Evolutionary conservation across 2,797 vertebrate genomes (phyloP).

Genomic region (Loriculus beryllinus): DNA sequence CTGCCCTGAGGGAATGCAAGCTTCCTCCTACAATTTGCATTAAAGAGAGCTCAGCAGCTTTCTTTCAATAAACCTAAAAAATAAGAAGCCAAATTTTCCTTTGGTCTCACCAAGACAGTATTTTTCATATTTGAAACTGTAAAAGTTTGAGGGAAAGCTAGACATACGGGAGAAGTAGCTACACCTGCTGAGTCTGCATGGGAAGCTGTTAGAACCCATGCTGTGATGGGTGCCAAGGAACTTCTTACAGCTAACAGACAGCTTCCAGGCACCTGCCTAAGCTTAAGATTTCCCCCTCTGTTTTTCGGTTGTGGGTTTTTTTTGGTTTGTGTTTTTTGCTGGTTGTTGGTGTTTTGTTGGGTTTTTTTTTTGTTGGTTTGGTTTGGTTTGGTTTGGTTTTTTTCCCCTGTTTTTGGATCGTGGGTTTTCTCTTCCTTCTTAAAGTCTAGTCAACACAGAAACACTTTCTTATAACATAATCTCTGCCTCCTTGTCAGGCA

Average conservation of each 20-base stretch:
- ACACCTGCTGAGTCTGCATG: background rate
- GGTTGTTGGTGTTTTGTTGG: too few species aligned
- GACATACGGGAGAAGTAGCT: background rate
- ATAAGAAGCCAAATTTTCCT: background rate
- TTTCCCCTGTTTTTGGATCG: background rate
- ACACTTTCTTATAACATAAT: background rate
- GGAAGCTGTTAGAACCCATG: background rate
- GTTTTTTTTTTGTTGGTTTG: background rate
- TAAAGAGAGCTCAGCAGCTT: background rate
- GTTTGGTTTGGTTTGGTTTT: background rate
- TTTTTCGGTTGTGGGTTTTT: background rate
- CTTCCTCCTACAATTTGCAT: background rate
- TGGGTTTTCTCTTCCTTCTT: accelerated
- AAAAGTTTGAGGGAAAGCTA: background rate
- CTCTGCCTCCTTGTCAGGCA: background rate
- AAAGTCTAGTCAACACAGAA: background rate
- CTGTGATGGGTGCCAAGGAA: background rate
- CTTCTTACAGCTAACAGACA: background rate
- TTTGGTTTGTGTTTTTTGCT: background rate
- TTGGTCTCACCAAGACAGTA: background rate
- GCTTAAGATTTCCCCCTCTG: background rate
- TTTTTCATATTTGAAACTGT: background rate
- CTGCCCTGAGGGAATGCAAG: background rate
- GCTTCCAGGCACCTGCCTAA: background rate
- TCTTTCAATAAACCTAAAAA: background rate